Conservation (phyloP, 2,888 invertebrate genomes). For the Chironomus tentans region DNA sequence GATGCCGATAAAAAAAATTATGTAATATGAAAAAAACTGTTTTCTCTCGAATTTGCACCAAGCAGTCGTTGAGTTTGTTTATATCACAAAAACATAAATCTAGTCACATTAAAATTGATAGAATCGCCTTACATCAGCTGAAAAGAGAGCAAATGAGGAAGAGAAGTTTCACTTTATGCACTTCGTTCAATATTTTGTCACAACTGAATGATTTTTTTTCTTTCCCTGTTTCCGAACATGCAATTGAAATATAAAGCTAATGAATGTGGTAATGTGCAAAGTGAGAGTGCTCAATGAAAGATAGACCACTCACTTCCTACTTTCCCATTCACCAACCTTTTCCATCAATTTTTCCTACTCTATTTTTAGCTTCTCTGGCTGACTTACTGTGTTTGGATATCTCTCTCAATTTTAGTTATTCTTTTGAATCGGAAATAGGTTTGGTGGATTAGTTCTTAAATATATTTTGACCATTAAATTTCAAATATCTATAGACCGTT, state of each 20-base stretch:
- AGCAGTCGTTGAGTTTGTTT: not conserved
- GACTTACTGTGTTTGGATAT: not conserved
- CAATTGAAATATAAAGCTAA: not conserved
- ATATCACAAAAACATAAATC: too few relatives aligned
- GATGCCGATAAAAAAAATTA: too few relatives aligned
- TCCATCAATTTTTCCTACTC: constrained; percentile 6
- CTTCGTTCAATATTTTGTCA: constrained; percentile 14
- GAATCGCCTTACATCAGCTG: not conserved
- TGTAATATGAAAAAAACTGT: too few relatives aligned
- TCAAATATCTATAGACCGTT: not conserved
- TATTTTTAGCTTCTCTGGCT: not conserved
- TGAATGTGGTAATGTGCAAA: constrained; percentile 8
- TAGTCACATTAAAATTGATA: not conserved
- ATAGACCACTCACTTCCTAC: constrained; percentile 19
- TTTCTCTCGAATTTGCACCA: not conserved
- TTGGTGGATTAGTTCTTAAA: too few relatives aligned
- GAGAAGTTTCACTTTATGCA: constrained; percentile 11
- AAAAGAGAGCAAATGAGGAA: not conserved
- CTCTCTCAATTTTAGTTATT: too few relatives aligned
- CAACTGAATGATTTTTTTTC: constrained; percentile 9
- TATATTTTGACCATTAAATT: too few relatives aligned
- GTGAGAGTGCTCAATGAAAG: constrained; percentile 4
- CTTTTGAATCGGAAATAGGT: too few relatives aligned
- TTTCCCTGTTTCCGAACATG: not conserved
- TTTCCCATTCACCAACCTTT: not conserved